Percentiles rank a stretch among this genome's conserved stretches.
These are phyloP conservation scores for Drosophila peninsularis DNA, from an alignment of 2,888 invertebrate species.

Conservation along the genomic window DNA sequence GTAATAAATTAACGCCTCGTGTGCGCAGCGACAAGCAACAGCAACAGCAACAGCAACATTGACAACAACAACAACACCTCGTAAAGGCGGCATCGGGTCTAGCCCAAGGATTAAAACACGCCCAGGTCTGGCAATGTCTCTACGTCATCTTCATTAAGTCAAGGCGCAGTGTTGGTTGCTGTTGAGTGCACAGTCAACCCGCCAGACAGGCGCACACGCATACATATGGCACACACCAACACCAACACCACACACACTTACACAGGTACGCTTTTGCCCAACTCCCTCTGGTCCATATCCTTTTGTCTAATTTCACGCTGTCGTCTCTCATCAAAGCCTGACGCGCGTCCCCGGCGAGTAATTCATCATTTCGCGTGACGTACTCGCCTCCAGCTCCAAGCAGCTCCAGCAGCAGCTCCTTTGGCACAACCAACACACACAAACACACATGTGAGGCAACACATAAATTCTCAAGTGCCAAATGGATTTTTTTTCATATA, in stretches of 20 bases:
- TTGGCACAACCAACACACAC: conserved; percentile 17
- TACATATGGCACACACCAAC: conserved; percentile 41
- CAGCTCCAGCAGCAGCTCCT: conserved; percentile 35
- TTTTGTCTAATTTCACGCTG: conserved; percentile 81
- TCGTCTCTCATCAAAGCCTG: conserved; percentile 78
- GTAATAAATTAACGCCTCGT: conserved; percentile 79
- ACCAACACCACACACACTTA: conserved; percentile 8
- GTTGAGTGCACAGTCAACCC: conserved; percentile 61
- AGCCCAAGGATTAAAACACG: conserved; percentile 73
- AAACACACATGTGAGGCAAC: conserved; percentile 25
- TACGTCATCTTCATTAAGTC: conserved; percentile 79
- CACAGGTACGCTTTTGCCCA: conserved; percentile 17
- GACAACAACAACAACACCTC: conserved; percentile 54
- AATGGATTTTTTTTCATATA: conserved; percentile 64
- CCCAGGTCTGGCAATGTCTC: conserved; percentile 42
- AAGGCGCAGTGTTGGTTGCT: conserved; percentile 57
- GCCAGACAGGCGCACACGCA: conserved; percentile 43
- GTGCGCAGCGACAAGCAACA: conserved; percentile 55
- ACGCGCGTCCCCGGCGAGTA: conserved; percentile 80
- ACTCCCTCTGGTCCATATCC: conserved; percentile 62
- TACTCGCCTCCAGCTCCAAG: conserved; percentile 58
- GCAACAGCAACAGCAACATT: conserved; percentile 40
- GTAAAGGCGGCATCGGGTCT: conserved; percentile 56
- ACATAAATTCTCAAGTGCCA: conserved; percentile 81
- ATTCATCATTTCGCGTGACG: conserved; percentile 80